phyloP scores from a whole-genome alignment of 2,113 vertebrate species.

The Phaetusa simplex region DNA sequence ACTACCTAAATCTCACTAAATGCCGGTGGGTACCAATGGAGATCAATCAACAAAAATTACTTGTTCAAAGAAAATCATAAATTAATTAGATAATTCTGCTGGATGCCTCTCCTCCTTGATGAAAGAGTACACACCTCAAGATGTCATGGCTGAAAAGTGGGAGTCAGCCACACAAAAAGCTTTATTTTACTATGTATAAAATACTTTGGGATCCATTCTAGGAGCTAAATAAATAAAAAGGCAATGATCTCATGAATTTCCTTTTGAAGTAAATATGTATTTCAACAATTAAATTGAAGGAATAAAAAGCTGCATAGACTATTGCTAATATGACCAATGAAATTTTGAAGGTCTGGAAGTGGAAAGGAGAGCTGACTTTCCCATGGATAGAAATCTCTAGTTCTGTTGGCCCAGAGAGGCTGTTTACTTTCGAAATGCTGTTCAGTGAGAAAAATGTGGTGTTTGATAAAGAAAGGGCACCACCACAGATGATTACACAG shows the following conservation, averaged over 20 bases:
- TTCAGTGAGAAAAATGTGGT: neutral
- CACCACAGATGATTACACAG: neutral
- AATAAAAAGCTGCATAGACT: neutral
- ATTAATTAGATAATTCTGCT: neutral
- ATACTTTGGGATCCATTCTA: neutral
- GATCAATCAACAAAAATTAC: neutral
- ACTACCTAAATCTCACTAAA: neutral
- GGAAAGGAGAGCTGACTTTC: neutral
- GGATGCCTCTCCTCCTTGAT: neutral
- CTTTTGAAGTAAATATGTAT: neutral
- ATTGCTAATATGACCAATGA: neutral
- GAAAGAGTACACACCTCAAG: neutral
- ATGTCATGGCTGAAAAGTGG: neutral
- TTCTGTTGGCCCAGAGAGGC: neutral
- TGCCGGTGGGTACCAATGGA: neutral
- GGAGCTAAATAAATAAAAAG: neutral
- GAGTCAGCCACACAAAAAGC: neutral
- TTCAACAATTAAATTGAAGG: neutral
- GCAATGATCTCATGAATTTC: neutral
- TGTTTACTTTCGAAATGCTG: neutral
- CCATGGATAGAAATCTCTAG: neutral
- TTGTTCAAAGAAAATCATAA: neutral
- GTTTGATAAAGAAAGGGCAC: neutral
- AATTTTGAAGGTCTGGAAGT: neutral
- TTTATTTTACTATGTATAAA: neutral